Evolutionary conservation across 2,113 vertebrate genomes (phyloP).

Genomic region (Dipodomys spectabilis): DNA sequence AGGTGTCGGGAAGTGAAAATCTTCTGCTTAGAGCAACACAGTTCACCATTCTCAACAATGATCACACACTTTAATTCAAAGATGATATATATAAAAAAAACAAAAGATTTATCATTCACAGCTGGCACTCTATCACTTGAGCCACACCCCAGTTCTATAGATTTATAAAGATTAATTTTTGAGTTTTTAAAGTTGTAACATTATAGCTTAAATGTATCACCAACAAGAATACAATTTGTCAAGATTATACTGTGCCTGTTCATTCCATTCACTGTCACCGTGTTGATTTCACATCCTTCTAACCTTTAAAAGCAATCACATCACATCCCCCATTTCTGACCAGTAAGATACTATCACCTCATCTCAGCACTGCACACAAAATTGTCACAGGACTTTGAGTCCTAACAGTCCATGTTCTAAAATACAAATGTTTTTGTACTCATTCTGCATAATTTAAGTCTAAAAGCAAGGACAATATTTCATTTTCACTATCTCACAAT

Average conservation of each 20-base stretch:
- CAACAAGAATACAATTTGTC: neutral
- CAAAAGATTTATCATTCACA: neutral
- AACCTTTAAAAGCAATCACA: slow-evolving; percentile 7
- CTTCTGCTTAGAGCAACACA: neutral
- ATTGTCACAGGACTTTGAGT: neutral
- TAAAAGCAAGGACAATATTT: neutral
- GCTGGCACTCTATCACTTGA: no score
- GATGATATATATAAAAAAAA: neutral
- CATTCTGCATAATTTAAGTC: neutral
- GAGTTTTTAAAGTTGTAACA: neutral
- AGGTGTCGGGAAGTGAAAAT: neutral
- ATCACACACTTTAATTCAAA: slow-evolving; percentile 21
- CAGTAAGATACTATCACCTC: neutral
- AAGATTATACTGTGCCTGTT: neutral
- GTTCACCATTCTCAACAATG: neutral
- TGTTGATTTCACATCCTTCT: neutral
- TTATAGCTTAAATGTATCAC: neutral
- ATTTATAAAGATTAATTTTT: neutral
- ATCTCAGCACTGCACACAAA: neutral
- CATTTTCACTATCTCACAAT: neutral
- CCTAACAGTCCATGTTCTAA: neutral
- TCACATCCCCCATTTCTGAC: neutral
- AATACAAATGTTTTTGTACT: neutral
- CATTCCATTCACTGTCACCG: neutral
- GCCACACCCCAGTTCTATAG: no score